Evolutionary conservation across 2,888 invertebrate species (phyloP), one percentile per base, ranked within the genome.

Genomic region (Troides helena): DNA sequence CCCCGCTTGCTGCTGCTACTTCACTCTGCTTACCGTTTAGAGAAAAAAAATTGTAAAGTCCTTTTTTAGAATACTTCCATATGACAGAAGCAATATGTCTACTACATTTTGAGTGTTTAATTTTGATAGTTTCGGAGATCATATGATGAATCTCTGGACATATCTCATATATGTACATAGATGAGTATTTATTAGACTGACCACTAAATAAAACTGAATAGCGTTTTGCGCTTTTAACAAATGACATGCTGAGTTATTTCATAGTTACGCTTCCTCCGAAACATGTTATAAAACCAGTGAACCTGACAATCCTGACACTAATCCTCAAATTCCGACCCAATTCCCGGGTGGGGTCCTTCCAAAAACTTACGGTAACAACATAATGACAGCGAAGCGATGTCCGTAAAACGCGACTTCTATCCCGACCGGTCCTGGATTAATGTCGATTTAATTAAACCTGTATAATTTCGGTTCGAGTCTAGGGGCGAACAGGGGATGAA

Each of bases 401-500:
- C 80, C 80, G 82, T 83, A 84, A 86, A 86, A 85, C 77, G 83
- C 82, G 81, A 83, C 84, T 82, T 81, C 83, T 84, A 85, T 83
- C 82, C 85, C 85, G 79, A 85, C 86, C 83, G 85, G 84, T 85
- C 83, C 82, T 76, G 87, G 87, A 90, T 89, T 92, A 90, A 92
- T 90, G 89, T 90, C 87, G 85, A 89, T 90, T 90, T 91, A 90
- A 92, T 92, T 92, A 91, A 91, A 90, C 87, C 87, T 86, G 86
- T 89, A 90, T 89, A 90, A 91, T 90, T 91, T 90, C 86, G 85
- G 84, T 81, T 79, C 77, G 75, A 80, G 80, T 76, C 80, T 78
- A 75, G 66, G 73, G 74, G 77, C 74, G 36, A 71, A 70, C 74
- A 76, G 65, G 60, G 14, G 61, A 56, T 59, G 66, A 69, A 62